phyloP scores from a whole-genome alignment of 37 sponge, comb jelly and placozoan genomes.

The Beroe forskalii region DNA sequence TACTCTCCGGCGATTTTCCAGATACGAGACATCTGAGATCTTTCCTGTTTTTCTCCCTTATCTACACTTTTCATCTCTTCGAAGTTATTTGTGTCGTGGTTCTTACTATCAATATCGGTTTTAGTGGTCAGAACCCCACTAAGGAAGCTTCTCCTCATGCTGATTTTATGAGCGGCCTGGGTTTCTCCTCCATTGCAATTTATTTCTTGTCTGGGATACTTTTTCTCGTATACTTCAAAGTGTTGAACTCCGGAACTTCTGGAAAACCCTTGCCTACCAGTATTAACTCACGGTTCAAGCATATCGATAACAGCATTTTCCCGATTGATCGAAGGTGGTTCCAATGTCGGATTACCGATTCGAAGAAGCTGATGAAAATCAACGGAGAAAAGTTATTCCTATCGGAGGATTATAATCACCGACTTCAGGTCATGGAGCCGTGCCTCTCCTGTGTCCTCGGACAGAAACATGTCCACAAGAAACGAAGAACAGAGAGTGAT shows the following conservation, averaged over 20 bases:
- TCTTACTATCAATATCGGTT: neutral
- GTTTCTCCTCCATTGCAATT: neutral
- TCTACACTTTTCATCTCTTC: neutral
- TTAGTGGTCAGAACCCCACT: neutral
- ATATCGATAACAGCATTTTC: neutral
- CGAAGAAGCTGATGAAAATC: neutral
- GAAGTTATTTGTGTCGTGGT: neutral
- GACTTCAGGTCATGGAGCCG: slow-evolving; percentile 22
- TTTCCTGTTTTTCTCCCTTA: neutral
- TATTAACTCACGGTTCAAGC: neutral
- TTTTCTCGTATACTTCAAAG: neutral
- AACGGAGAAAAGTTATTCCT: neutral
- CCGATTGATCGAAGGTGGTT: neutral
- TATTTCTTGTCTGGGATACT: neutral
- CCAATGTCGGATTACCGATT: neutral
- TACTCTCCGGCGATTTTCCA: neutral
- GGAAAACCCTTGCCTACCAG: neutral
- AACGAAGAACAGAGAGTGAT: no score
- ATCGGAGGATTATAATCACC: neutral
- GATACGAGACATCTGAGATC: neutral
- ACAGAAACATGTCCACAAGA: neutral
- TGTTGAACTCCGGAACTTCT: neutral
- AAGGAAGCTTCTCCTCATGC: neutral
- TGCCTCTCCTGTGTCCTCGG: neutral
- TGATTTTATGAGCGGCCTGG: no score